Evolutionary conservation across 1,140 invertebrate genomes (phyloP), one percentile per base, ranked within the genome.

Genomic region (Cydia strobilella): DNA sequence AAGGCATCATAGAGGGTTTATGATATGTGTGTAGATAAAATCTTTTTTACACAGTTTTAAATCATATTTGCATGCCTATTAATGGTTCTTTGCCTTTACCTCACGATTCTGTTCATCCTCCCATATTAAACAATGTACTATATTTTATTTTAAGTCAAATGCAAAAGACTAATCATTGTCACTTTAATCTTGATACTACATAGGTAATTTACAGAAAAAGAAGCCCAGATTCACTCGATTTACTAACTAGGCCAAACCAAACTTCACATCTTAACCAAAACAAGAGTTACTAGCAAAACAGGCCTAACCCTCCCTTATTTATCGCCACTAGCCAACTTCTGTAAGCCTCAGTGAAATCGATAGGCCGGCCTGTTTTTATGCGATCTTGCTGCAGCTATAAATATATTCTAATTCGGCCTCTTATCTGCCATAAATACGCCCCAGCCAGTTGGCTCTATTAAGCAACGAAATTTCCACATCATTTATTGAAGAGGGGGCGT

Each of bases 291-390:
- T 23, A 59, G 23, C 54, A 59, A 20, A 59, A 59, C 54, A 59
- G 20, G 20, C 54, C 20, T 59, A 59, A 23, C 54, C 54, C 54
- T 59, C 54, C 20, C 54, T 59, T 59, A 59, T 59, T 59, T 59
- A 59, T 59, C 54, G 54, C 54, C 20, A 59, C 54, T 59, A 59
- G 54, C 54, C 18, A 59, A 59, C 18, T 59, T 59, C 15, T 59
- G n/a, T 51, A 59, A 20, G 15, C 15, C 15, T 51, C n/a, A 59
- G 54, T 69, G 35, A 18, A 35, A 69, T 69, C 65, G 65, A 69
- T 69, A 69, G n/a, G 35, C 63, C 25, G 63, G n/a, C n/a, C 65
- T 69, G 65, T 69, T 69, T 69, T 69, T 69, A 69, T 39, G 65
- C 65, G 65, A 69, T 69, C 65, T 69, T 15, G 31, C 65, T 23